These are phyloP conservation scores for Podarcis muralis DNA, from an alignment of 2,113 vertebrate species.

Conservation along the genomic window DNA sequence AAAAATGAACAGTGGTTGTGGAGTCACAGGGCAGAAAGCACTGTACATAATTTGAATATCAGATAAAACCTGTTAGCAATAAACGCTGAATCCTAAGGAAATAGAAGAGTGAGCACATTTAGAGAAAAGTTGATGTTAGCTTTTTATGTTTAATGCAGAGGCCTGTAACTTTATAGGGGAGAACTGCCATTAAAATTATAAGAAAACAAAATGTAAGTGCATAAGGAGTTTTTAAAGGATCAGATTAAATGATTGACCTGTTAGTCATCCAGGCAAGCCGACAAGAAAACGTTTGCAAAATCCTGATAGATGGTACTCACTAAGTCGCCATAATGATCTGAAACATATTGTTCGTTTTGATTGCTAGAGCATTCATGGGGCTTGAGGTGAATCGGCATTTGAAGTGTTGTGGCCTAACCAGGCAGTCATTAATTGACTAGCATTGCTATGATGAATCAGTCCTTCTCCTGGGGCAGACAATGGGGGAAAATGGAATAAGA, in stretches of 20 bases:
- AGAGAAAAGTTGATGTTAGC: conserved; percentile 49
- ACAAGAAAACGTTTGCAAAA: conserved; percentile 30
- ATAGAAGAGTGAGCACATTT: conserved; percentile 45
- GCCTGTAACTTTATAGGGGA: conserved; percentile 26
- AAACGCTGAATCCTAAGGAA: conserved; percentile 66
- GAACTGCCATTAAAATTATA: conserved; percentile 4
- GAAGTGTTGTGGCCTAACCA: conserved; percentile 51
- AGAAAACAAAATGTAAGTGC: background rate
- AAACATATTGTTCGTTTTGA: conserved; percentile 1
- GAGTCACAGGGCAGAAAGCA: background rate
- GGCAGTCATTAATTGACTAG: conserved; percentile 28
- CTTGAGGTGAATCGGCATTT: background rate
- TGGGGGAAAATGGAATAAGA: conserved; percentile 50
- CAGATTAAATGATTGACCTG: conserved; percentile 58
- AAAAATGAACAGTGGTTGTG: background rate
- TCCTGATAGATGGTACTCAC: conserved; percentile 6
- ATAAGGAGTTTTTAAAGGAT: conserved; percentile 59
- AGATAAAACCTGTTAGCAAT: conserved; percentile 56
- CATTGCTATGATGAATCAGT: conserved; percentile 32
- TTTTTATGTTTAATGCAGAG: conserved; percentile 44
- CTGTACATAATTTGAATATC: conserved; percentile 66
- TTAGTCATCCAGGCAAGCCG: conserved; percentile 36
- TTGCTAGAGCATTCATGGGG: conserved; percentile 29
- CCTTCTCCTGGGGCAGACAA: background rate
- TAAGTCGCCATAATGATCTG: conserved; percentile 20